Percentiles rank a stretch among this genome's conserved stretches.
phyloP scores from a whole-genome alignment of 1,140 invertebrate species.

The Drosophila sulfurigaster region DNA sequence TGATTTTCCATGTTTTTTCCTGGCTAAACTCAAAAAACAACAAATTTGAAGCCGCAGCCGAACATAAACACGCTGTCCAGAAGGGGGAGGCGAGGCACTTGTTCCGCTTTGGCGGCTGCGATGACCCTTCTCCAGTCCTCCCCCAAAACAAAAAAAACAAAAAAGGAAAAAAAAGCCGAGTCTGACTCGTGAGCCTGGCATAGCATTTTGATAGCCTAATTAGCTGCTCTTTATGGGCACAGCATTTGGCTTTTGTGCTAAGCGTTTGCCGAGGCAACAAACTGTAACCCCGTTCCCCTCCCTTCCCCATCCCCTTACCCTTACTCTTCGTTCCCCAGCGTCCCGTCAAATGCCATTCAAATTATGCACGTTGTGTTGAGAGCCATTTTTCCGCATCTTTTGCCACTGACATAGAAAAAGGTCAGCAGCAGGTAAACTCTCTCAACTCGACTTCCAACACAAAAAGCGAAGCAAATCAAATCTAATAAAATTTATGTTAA shows the following conservation, averaged over 20 bases:
- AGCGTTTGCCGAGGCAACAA: slow-evolving; percentile 68
- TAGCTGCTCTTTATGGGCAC: slow-evolving; percentile 75
- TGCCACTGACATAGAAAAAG: slow-evolving; percentile 78
- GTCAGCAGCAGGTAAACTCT: slow-evolving; percentile 51
- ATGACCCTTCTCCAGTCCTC: slow-evolving; percentile 19
- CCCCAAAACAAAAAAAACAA: not conserved
- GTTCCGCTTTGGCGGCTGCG: slow-evolving; percentile 53
- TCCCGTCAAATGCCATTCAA: slow-evolving; percentile 52
- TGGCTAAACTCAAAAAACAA: slow-evolving; percentile 39
- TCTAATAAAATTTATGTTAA: slow-evolving; percentile 30
- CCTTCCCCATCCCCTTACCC: not conserved
- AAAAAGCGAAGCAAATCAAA: slow-evolving; percentile 44
- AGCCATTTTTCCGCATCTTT: slow-evolving; percentile 74
- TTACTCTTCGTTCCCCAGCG: not conserved
- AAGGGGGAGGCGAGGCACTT: slow-evolving; percentile 34
- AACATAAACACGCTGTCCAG: slow-evolving; percentile 55
- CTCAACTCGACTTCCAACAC: slow-evolving; percentile 33
- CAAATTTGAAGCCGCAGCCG: slow-evolving; percentile 15
- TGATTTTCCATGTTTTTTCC: not conserved
- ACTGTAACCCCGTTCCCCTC: slow-evolving; percentile 42
- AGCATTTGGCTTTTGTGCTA: slow-evolving; percentile 75
- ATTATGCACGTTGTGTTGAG: slow-evolving; percentile 71
- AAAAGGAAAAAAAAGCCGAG: not conserved
- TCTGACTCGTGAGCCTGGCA: slow-evolving; percentile 33
- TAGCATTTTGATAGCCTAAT: slow-evolving; percentile 82